A percentile compares a stretch with the other conserved stretches of the same genome.
phyloP scores from a whole-genome alignment of 1,140 invertebrate genomes.

The Aphelenchoides fujianensis region DNA sequence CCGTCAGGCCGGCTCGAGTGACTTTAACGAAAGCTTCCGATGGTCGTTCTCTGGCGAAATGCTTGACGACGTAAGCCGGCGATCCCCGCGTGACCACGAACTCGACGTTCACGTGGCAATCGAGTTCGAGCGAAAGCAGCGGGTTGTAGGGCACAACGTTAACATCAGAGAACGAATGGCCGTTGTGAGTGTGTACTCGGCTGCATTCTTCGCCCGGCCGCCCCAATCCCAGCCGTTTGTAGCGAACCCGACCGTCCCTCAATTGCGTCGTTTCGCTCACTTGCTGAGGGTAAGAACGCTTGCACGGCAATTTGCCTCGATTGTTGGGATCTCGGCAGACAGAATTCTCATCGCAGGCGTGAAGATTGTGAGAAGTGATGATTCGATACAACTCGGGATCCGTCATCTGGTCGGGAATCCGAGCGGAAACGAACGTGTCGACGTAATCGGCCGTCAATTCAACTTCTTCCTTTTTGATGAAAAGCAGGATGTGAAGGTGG shows the following conservation, averaged over 20 bases:
- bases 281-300: not conserved
- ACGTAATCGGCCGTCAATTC: constrained; percentile 61
- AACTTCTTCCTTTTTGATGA: constrained; percentile 20
- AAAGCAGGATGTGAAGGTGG: constrained; percentile 66
- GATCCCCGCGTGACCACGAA: constrained; percentile 65
- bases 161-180: constrained; percentile 63
- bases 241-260: not conserved
- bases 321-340: constrained; percentile 4
- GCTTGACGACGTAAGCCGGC: constrained; percentile 65
- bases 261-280: not conserved
- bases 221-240: not conserved
- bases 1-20: not conserved
- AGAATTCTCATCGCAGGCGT: constrained; percentile 45
- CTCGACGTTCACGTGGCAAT: constrained; percentile 66
- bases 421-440: constrained; percentile 66
- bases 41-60: constrained; percentile 63
- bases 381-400: constrained; percentile 62
- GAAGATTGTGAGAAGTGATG: constrained; percentile 63
- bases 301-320: not conserved
- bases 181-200: too few species aligned
- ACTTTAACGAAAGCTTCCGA: constrained; percentile 29
- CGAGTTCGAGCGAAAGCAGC: constrained; percentile 64
- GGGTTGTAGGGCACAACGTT: constrained; percentile 67
- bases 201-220: not conserved
- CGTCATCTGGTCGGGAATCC: constrained; percentile 64